Evolutionary conservation across 2,113 vertebrate genomes (phyloP), one percentile per base, ranked within the genome.

Genomic region (Crotophaga sulcirostris): DNA sequence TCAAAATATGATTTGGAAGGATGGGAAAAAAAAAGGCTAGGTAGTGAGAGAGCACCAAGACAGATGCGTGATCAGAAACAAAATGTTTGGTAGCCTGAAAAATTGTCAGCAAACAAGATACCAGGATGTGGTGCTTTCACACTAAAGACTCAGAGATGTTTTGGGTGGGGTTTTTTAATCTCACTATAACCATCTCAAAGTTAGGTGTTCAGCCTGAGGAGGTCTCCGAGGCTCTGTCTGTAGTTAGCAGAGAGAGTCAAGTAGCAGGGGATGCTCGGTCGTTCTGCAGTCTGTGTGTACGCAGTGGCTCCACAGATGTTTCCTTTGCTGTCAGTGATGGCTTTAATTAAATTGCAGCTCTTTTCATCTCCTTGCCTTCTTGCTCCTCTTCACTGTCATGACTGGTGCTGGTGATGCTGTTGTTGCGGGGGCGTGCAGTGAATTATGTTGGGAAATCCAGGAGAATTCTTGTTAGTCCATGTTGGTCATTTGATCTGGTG

Each of bases 311-410:
- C 38, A 34, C 75, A 70, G 68, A 84, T 88, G 55, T 90, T 88
- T 94, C 51, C 51, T 92, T 76, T 84, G 75, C 79, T 93, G 68
- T 81, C 83, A 89, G 63, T 2, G 5, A 74, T 31, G 59, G 47
- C 63, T 94, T 90, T 86, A 88, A 74, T 74, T 92, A 70, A 90
- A 94, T 47, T 59, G 45, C 34, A 86, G 59, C 29, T 89, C 33
- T 67, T 86, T 79, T 40, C 42, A 36, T 55, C 76, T 80, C 51
- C 72, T 81, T 86, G 85, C 67, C 36, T 69, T 85, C 31, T 76
- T 0, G 2, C 8, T 83, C 45, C 33, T 80, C 75, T 70, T 28
- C 15, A 23, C 34, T 86, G 51, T 24, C 12, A 13, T n/a, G 55
- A 54, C 33, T 69, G 15, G 44, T 64, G 44, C 49, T 79, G 36